Evolutionary conservation across 2,888 invertebrate genomes (phyloP).

Genomic region (Rhaphigaster nebulosa): DNA sequence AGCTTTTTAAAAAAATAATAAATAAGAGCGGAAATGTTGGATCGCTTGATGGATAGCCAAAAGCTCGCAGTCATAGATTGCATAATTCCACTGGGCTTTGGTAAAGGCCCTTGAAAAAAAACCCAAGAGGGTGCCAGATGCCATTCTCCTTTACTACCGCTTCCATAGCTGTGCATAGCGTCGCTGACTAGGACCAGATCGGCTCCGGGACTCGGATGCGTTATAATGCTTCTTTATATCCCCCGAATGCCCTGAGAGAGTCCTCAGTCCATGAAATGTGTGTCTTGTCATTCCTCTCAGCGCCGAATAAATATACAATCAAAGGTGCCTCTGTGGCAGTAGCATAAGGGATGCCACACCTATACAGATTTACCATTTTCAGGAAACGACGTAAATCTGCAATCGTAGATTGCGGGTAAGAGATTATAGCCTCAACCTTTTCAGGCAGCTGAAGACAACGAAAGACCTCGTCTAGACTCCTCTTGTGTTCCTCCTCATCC

Average conservation of each 20-base stretch:
- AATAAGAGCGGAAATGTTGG: too few relatives aligned
- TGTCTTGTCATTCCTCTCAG: background rate
- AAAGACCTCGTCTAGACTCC: slow-evolving; percentile 52
- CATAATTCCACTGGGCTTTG: background rate
- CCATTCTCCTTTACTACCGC: too few relatives aligned
- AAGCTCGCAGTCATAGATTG: too few relatives aligned
- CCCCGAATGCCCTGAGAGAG: background rate
- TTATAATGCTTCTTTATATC: background rate
- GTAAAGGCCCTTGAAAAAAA: too few relatives aligned
- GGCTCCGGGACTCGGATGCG: background rate
- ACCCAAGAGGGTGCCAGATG: too few relatives aligned
- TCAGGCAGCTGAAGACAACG: slow-evolving; percentile 46
- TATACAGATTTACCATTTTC: background rate
- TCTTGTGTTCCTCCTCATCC: slow-evolving; percentile 51
- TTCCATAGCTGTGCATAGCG: too few relatives aligned
- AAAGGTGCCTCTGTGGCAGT: background rate
- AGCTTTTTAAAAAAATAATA: too few relatives aligned
- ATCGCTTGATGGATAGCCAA: too few relatives aligned
- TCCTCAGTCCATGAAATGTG: background rate
- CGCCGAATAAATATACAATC: background rate
- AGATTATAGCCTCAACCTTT: slow-evolving; percentile 54
- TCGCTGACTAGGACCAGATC: background rate
- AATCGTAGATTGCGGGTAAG: background rate
- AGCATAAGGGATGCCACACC: background rate
- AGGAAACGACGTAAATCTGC: background rate